Evolutionary conservation across 2,113 vertebrate species (phyloP), one percentile per base, ranked within the genome.

Genomic region (Pteruthius melanotis): DNA sequence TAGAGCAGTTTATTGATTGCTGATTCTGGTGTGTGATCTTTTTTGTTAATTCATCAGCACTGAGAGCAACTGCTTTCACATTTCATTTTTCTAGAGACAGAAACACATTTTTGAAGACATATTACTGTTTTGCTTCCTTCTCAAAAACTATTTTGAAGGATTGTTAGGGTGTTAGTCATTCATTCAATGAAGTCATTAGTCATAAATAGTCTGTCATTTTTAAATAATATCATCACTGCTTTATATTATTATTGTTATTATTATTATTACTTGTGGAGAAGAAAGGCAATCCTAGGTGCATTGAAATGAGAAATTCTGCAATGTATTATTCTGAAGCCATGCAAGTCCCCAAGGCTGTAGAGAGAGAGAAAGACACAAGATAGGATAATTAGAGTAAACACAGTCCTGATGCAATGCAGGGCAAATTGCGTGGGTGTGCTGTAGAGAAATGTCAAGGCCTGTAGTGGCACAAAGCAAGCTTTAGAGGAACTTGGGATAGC

Each of bases 261-360:
- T 56, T 47, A 22, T 45, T 54, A n/a, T 60, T 72, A 20, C 23
- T 68, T 60, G n/a, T 31, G 50, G 11, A 66, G 57, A 14, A 87
- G 26, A 68, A 71, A 71, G 35, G 5, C 0, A 0, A 45, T 87
- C 7, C 15, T 54, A 35, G 9, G 4, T 66, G 39, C 66, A 64
- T n/a, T 30, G 28, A 91, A 92, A 78, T 70, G 13, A 80, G 24
- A 89, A 89, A 63, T 63, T 83, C 80, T 53, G 7, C 44, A 78
- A 20, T 26, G 16, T 50, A 13, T 59, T 90, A 20, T 27, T 80
- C 39, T 40, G 33, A 90, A 89, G 37, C 4, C 1, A 0, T 37
- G 15, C 22, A n/a, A 45, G 59, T 60, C 16, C 37, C 28, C 0
- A 0, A 49, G 26, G 47, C 42, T 64, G 11, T 3, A 33, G 8